phyloP scores from a whole-genome alignment of 2,113 vertebrate genomes.

The Morone saxatilis region DNA sequence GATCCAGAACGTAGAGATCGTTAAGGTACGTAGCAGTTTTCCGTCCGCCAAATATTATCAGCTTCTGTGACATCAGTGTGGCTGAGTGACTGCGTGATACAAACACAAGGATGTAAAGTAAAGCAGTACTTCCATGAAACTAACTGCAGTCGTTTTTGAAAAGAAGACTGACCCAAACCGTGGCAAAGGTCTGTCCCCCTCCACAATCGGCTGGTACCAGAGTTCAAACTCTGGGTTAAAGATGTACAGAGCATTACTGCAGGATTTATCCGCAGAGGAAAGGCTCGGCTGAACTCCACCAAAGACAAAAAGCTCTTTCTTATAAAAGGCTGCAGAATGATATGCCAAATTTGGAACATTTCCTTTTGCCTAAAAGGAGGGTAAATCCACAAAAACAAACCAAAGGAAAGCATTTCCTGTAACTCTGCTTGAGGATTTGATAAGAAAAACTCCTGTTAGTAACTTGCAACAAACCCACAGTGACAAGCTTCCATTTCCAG shows the following conservation, averaged over 20 bases:
- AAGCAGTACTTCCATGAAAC: not conserved
- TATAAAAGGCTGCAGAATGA: constrained; percentile 89
- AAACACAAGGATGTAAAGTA: not conserved
- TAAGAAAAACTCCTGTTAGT: not conserved
- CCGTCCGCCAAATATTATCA: constrained; percentile 90
- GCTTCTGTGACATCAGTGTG: constrained; percentile 87
- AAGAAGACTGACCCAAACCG: constrained; percentile 87
- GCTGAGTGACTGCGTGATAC: constrained; percentile 84
- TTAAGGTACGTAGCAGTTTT: constrained; percentile 87
- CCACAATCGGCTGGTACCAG: constrained; percentile 94
- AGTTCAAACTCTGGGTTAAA: constrained; percentile 92
- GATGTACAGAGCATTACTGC: constrained; percentile 89
- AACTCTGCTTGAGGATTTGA: not conserved
- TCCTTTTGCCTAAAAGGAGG: constrained; percentile 85
- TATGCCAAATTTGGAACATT: constrained; percentile 86
- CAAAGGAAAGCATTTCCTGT: not conserved
- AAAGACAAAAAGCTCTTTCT: constrained; percentile 91
- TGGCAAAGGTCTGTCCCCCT: constrained; percentile 89
- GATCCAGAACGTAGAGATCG: constrained; percentile 89
- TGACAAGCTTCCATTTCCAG: constrained; percentile 90
- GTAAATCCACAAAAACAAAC: constrained; percentile 13
- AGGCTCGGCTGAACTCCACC: constrained; percentile 85
- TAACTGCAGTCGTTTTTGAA: not conserved
- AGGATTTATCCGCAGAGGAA: constrained; percentile 73
- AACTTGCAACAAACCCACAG: constrained; percentile 82